Evolutionary conservation across 2,113 vertebrate species (phyloP), one percentile per base, ranked within the genome.

Genomic region (Rutilus rutilus): DNA sequence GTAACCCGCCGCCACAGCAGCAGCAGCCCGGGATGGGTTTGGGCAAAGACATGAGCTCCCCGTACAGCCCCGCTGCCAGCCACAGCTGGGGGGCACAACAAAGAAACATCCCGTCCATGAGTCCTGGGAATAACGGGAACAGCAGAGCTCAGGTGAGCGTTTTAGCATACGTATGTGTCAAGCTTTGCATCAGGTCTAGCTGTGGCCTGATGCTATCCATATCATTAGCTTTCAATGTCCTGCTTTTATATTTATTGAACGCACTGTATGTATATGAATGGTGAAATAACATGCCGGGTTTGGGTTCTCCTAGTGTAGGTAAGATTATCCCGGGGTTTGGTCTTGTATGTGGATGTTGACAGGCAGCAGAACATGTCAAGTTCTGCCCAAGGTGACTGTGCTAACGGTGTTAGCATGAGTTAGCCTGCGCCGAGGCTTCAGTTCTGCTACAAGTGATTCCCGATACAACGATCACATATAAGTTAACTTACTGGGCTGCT

Each of bases 41-140:
- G 93, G 92, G 93, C 91, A 97, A 97, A 93, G 97, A 97, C 90
- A 89, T 95, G 92, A 93, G 96, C 88, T 93, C 95, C 89, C 95
- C 94, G 91, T 98, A 96, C 91, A 95, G 95, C 89, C 93, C 96
- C 33, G 94, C 45, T 47, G 78, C 95, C 21, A 92, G 90, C 92
- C 96, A 96, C 87, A 95, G 94, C 93, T 97, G 97, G 96, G 96
- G 92, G 86, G 93, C 94, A 88, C 96, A 96, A 93, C 96, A 97
- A 91, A 95, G 96, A 87, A 96, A 83, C 87, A 96, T 96, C 88
- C 96, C 96, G 25, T 91, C 93, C 42, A 95, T 96, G 95, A 97
- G 96, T 87, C 96, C 96, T 7, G 97, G 96, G 10, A 95, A 88
- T 93, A 95, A 92, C 88, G 96, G 95, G 36, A 95, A 94, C 92